Conservation (phyloP, 2,888 invertebrate genomes). For the Pyrocoelia pectoralis region DNA sequence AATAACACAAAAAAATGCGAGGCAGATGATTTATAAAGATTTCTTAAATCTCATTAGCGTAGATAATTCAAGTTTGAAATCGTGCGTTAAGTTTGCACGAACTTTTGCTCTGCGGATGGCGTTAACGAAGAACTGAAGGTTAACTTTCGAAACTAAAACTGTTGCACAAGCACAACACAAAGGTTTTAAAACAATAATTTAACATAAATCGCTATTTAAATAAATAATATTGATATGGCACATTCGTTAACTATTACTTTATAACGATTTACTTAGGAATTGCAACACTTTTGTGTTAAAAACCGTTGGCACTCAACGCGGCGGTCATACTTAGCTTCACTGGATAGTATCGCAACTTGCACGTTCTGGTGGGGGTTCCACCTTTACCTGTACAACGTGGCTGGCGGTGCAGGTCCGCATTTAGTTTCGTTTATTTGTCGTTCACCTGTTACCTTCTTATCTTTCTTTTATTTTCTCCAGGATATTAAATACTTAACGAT, state of each 20-base stretch:
- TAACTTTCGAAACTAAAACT: slow-evolving; percentile 26
- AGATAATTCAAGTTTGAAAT: slow-evolving; percentile 21
- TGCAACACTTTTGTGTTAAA: slow-evolving; percentile 41
- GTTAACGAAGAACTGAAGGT: slow-evolving; percentile 24
- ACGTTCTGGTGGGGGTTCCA: slow-evolving; percentile 35
- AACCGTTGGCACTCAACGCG: slow-evolving; percentile 44
- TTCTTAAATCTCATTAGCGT: slow-evolving; percentile 7
- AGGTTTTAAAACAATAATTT: slow-evolving; percentile 14
- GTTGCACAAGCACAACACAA: slow-evolving; percentile 26
- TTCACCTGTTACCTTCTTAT: slow-evolving; percentile 1
- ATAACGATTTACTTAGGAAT: slow-evolving; percentile 35
- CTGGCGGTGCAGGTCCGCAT: slow-evolving; percentile 37
- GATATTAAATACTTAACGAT: too few relatives aligned
- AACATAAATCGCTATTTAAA: slow-evolving; percentile 7
- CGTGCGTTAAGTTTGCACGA: slow-evolving; percentile 35
- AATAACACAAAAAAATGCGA: not conserved
- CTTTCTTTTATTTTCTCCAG: not conserved
- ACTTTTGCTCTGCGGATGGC: slow-evolving; percentile 31
- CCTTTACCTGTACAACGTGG: slow-evolving; percentile 43
- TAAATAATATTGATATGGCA: slow-evolving; percentile 19
- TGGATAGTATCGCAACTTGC: slow-evolving; percentile 43
- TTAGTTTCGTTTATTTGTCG: slow-evolving; percentile 13
- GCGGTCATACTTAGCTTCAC: slow-evolving; percentile 43
- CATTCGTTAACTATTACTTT: slow-evolving; percentile 26
- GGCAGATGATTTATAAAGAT: slow-evolving; percentile 4